Conservation (phyloP, 2,113 vertebrate genomes). For the Phalacrocorax brasilianus region DNA sequence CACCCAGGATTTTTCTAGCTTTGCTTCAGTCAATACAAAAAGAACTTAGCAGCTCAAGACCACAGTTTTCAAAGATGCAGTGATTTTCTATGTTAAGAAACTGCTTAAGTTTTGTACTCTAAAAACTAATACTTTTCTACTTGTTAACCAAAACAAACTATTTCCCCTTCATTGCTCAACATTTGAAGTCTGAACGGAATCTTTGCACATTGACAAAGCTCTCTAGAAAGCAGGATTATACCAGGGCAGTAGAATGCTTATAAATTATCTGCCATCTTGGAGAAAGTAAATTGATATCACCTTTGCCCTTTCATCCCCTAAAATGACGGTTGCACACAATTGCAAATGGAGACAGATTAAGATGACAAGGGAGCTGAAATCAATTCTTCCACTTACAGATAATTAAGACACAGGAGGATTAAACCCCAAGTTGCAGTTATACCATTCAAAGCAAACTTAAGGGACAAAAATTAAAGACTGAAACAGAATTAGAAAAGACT, state of each 20-base stretch:
- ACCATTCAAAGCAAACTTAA: conserved; percentile 21
- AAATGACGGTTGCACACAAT: conserved; percentile 35
- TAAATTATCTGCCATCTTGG: conserved; percentile 56
- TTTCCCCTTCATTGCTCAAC: not conserved
- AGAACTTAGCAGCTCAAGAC: not conserved
- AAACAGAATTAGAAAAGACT: not conserved
- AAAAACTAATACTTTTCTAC: not conserved
- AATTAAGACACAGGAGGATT: conserved; percentile 75
- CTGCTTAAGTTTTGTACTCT: not conserved
- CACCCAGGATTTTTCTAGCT: not conserved
- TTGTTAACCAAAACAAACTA: not conserved
- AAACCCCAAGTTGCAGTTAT: conserved; percentile 28
- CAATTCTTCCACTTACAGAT: conserved; percentile 61
- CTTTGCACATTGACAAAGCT: not conserved
- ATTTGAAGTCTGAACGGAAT: conserved; percentile 13
- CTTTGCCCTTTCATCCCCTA: conserved; percentile 45
- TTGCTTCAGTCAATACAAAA: not conserved
- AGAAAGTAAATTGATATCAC: conserved; percentile 51
- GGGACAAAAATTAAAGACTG: not conserved
- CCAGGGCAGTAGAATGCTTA: conserved; percentile 4
- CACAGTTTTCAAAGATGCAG: not conserved
- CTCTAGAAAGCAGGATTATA: conserved; percentile 10
- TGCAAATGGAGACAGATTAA: conserved; percentile 58
- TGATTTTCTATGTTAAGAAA: not conserved
- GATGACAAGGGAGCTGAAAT: conserved; percentile 3